Conservation (phyloP, 2,888 invertebrate genomes). For the Blastobasis adustella region DNA sequence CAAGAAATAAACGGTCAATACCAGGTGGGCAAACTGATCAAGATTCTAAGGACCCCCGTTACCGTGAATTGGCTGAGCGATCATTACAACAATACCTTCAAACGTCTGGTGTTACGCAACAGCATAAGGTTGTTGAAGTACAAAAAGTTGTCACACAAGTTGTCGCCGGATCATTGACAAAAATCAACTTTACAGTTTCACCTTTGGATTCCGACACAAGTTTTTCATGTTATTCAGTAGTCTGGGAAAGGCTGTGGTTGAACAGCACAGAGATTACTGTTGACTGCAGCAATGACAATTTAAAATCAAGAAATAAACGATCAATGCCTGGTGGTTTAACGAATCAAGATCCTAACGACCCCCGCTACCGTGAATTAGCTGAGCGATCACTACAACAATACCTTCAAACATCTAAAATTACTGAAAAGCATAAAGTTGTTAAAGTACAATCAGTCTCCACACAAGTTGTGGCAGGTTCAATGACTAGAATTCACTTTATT, state of each 20-base stretch:
- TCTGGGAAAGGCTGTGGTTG: constrained; percentile 23
- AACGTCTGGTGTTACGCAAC: constrained; percentile 5
- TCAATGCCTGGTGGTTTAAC: constrained; percentile 11
- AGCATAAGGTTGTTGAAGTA: constrained; percentile 31
- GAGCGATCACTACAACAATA: constrained; percentile 23
- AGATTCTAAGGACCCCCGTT: constrained; percentile 20
- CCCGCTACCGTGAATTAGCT: constrained; percentile 15
- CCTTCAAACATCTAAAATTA: constrained; percentile 7
- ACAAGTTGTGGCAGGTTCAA: constrained; percentile 21
- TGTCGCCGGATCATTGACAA: constrained; percentile 60
- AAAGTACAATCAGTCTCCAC: constrained; percentile 4
- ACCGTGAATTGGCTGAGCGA: constrained; percentile 18
- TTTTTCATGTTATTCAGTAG: constrained; percentile 23
- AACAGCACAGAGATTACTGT: constrained; percentile 20
- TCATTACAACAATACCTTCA: constrained; percentile 21
- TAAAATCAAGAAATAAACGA: constrained; percentile 4
- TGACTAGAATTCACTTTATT: constrained; percentile 18
- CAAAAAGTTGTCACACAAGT: constrained; percentile 48
- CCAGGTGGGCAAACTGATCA: constrained; percentile 10
- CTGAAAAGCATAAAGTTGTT: constrained; percentile 5
- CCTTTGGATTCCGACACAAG: constrained; percentile 7
- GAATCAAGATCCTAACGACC: constrained; percentile 17
- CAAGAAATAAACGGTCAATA: constrained; percentile 10
- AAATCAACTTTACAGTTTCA: constrained; percentile 36
- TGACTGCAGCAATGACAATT: constrained; percentile 10